These are phyloP conservation scores for Drosophila murphyi DNA, from an alignment of 1,140 invertebrate genomes.

Conservation along the genomic window DNA sequence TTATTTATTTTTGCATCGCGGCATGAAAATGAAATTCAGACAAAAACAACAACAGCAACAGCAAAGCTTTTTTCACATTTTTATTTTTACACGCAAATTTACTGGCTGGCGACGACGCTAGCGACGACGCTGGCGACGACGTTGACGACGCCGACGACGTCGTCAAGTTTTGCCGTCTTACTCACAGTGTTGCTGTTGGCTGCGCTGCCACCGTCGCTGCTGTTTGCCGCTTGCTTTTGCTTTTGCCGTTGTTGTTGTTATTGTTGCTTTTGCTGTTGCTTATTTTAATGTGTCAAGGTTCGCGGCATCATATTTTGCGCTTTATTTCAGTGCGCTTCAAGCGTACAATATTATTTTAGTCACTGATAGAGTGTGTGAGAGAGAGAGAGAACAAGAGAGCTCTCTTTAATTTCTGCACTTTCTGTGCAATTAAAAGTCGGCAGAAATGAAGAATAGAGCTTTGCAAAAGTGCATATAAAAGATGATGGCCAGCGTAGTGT, in stretches of 20 bases:
- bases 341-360: constrained; percentile 60
- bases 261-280: constrained; percentile 53
- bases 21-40: constrained; percentile 68
- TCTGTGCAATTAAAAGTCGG: too few relatives aligned
- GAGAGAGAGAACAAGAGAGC: not conserved
- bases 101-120: constrained; percentile 41
- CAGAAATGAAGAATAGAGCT: too few relatives aligned
- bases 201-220: constrained; percentile 1
- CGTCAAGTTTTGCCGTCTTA: not conserved
- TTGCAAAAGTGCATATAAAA: too few relatives aligned
- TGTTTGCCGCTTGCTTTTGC: not conserved
- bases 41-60: constrained; percentile 36
- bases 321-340: constrained; percentile 71
- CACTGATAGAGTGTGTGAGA: constrained; percentile 23
- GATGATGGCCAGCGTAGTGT: too few relatives aligned
- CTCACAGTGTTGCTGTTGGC: not conserved
- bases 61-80: constrained; percentile 69
- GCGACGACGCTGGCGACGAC: constrained; percentile 5
- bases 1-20: constrained; percentile 53
- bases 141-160: not conserved
- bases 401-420: too few relatives aligned
- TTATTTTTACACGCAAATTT: constrained; percentile 79
- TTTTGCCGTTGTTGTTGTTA: not conserved
- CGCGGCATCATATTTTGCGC: constrained; percentile 79
- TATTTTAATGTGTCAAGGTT: constrained; percentile 82